Percentiles rank a stretch among this genome's conserved stretches.
Conservation (phyloP, 1,140 invertebrate species). For the Eubasilissa regina region DNA sequence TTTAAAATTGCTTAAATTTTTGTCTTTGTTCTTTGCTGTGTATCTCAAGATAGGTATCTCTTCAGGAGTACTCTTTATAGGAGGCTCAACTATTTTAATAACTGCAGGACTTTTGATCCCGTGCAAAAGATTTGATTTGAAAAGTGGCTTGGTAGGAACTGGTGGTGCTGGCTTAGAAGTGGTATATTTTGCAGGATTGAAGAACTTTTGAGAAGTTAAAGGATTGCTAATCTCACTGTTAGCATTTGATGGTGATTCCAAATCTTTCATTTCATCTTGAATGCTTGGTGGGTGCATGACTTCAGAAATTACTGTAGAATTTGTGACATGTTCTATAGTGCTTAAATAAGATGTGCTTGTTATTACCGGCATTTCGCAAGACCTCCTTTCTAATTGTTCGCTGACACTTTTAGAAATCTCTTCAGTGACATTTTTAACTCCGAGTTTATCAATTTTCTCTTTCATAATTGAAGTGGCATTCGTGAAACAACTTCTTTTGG, state of each 20-base stretch:
- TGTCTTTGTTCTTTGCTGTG: slow-evolving; percentile 1
- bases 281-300: slow-evolving; percentile 18
- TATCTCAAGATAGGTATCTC: neutral
- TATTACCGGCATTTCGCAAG: neutral
- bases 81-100: slow-evolving; percentile 10
- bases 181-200: slow-evolving; percentile 1
- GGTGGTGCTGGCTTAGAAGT: slow-evolving; percentile 24
- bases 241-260: neutral
- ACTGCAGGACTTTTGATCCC: slow-evolving; percentile 10
- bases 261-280: slow-evolving; percentile 9
- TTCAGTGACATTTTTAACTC: neutral
- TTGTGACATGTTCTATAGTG: neutral
- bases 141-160: slow-evolving; percentile 37
- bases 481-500: slow-evolving; percentile 13
- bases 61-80: neutral
- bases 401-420: neutral
- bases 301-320: neutral
- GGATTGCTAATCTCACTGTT: slow-evolving; percentile 7
- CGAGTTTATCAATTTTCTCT: neutral
- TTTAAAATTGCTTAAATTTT: slow-evolving; percentile 26
- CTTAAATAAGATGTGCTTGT: slow-evolving; percentile 11
- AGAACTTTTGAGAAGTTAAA: neutral
- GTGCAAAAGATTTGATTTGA: slow-evolving; percentile 18
- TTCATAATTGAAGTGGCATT: neutral
- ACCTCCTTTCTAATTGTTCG: neutral